Evolutionary conservation across 2,797 vertebrate genomes (phyloP), one percentile per base, ranked within the genome.

Genomic region (Emys orbicularis): DNA sequence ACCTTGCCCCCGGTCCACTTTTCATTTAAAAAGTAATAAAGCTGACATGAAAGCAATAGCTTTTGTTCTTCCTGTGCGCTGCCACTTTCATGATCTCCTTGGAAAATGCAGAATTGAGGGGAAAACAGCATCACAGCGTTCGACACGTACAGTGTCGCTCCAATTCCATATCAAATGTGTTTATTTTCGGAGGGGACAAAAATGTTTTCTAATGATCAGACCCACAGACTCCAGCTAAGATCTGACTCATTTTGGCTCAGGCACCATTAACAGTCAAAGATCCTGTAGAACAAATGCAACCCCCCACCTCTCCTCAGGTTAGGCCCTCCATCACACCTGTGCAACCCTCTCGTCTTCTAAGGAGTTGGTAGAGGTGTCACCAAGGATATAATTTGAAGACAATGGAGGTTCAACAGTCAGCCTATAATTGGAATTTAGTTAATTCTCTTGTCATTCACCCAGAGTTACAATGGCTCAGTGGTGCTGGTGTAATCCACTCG

Each of bases 271-370:
- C 83, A 87, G 50, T 57, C 44, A 88, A 90, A 93, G 41, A 29
- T 53, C 53, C 18, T 44, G 57, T 5, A 23, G 53, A 95, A 93
- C 41, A 86, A 79, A 87, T 8, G 50, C 31, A 79, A 84, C 34
- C 19, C 84, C 79, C 25, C 65, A 44, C 44, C 84, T 49, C 25
- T 27, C 25, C 34, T 90, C 44, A 72, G n/a, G 10, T 0, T 56
- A 84, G 44, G 53, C 23, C 19, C 31, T 83, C 77, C 59, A 11
- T 0, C 27, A 59, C 57, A 90, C 29, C 1, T 6, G 81, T 88
- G 49, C 29, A 83, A n/a, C 41, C 6, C 0, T 0, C 3, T 49
- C 84, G 3, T 37, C 19, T 2, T 53, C 47, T 50, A n/a, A 59
- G 59, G 9, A 4, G 49, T 19, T 47, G 5, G 25, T 27, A 65